Percentiles rank a stretch among this genome's conserved stretches.
phyloP scores from a whole-genome alignment of 2,797 vertebrate genomes.

The Dromococcyx pavoninus region DNA sequence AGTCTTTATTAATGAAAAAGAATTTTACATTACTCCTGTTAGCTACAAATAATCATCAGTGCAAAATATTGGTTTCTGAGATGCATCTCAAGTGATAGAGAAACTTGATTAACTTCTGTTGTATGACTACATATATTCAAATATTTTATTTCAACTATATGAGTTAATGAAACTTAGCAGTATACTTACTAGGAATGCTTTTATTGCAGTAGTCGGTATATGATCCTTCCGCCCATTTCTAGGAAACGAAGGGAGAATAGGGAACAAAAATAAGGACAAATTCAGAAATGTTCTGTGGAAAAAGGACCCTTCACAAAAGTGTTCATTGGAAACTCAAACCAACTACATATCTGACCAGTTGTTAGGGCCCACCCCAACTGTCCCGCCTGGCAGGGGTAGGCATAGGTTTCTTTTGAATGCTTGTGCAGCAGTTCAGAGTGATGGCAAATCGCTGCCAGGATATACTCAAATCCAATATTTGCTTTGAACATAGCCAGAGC shows the following conservation, averaged over 20 bases:
- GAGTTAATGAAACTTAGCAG: background rate
- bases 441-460: too few species aligned
- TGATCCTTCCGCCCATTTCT: background rate
- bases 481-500: too few species aligned
- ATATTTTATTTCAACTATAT: background rate
- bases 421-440: too few species aligned
- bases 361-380: too few species aligned
- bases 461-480: too few species aligned
- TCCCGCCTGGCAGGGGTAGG: too few species aligned
- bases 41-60: background rate
- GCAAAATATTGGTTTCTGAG: background rate
- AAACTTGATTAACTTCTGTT: background rate
- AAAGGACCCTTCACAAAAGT: background rate
- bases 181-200: background rate
- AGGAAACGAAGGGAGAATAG: background rate
- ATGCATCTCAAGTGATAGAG: background rate
- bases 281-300: background rate
- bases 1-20: background rate
- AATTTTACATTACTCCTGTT: background rate
- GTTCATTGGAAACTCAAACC: background rate
- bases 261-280: background rate
- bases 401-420: too few species aligned
- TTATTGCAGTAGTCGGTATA: background rate
- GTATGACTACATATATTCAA: background rate
- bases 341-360: background rate